These are phyloP conservation scores for Micromussa lordhowensis DNA, from an alignment of 92 coral and sea anemone species.

Conservation along the genomic window DNA sequence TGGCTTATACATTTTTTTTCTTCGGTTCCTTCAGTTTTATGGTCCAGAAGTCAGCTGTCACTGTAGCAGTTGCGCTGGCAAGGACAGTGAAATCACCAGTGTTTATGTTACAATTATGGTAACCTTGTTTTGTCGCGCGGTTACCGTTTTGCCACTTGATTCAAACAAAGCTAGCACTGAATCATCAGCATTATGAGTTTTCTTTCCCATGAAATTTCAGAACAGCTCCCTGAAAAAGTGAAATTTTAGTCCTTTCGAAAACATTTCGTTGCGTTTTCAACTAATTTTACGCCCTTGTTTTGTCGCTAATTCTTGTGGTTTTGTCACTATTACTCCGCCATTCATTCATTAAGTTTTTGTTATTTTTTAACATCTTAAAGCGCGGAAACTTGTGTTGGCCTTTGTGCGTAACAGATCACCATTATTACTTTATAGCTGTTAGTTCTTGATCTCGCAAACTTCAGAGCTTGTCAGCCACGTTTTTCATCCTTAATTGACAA, in stretches of 20 bases:
- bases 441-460: not conserved
- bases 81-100: conserved; percentile 1
- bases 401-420: not conserved
- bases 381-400: not conserved
- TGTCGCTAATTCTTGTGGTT: conserved; percentile 32
- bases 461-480: conserved; percentile 4
- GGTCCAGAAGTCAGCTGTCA: not conserved
- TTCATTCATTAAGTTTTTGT: not conserved
- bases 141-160: conserved; percentile 10
- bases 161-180: not conserved
- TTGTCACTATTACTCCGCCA: not conserved
- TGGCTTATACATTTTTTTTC: not conserved
- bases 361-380: not conserved
- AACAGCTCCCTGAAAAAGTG: not conserved
- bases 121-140: conserved; percentile 29
- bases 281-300: conserved; percentile 12
- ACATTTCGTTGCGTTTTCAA: not conserved
- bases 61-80: not conserved
- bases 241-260: not conserved
- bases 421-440: not conserved
- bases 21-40: not conserved
- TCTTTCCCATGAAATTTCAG: not conserved
- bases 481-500: conserved; percentile 3
- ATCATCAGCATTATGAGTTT: not conserved
- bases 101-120: not conserved